Evolutionary conservation across 2,113 vertebrate species (phyloP), one percentile per base, ranked within the genome.

Genomic region (Oreocharis arfaki): DNA sequence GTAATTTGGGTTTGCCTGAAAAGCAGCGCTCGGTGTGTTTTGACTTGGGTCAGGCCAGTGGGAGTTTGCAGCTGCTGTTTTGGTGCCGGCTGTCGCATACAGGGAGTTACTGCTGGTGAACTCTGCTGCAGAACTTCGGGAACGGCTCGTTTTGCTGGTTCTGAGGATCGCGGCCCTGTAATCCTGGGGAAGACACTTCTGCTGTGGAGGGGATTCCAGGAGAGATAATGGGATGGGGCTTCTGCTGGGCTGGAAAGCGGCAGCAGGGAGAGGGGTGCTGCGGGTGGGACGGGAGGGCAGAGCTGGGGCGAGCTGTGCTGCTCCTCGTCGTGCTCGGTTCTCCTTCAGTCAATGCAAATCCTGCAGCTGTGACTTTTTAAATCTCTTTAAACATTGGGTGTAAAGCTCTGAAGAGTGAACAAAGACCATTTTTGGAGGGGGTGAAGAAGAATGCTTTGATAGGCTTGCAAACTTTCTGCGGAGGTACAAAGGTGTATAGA

Each of bases 1-100:
- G 93, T 93, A 42, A 89, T 95, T 94, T 75, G 92, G 73, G 92
- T 89, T 96, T 94, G 96, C 93, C 95, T 92, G 87, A 30, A 94
- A 86, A 95, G 93, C 88, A 28, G 52, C 0, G 1, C 17, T 39
- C 3, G 10, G 75, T 28, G 82, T 69, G 90, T 89, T 92, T 49
- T 24, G 79, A 64, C 93, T 96, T 59, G 0, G 41, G 44, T 74
- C 90, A 39, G 73, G 85, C 68, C 69, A 5, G 59, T 27, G 85
- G 79, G 85, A 95, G 95, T 89, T 92, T 23, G 86, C 92, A 94
- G 93, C 90, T 90, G 93, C 91, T 89, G 68, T 15, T 88, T 83
- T 55, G 30, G 50, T 53, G 71, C 82, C 69, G 87, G 52, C 63
- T 84, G 59, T 61, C 6, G 3, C 67, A 24, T 18, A 3, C 46